Evolutionary conservation across 1,140 invertebrate genomes (phyloP).

Genomic region (Littorina saxatilis): DNA sequence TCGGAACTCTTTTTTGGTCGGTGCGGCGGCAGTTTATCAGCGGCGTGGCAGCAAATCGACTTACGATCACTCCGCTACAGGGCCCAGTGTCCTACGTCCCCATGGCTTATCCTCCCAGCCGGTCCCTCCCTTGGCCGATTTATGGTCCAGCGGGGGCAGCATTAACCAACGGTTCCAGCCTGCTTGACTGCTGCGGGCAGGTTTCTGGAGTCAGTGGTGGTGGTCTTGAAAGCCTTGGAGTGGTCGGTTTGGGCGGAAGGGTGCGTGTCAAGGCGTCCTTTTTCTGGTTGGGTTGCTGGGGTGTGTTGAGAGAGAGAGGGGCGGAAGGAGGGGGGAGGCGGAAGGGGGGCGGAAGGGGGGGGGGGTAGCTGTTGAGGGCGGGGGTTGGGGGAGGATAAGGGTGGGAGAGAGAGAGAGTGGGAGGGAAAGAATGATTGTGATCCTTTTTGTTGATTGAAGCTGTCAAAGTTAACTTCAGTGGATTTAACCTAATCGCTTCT

Average conservation of each 20-base stretch:
- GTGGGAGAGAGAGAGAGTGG: not conserved
- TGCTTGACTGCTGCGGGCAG: too few relatives aligned
- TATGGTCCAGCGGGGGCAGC: not conserved
- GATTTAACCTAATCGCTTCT: too few relatives aligned
- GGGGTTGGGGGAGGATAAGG: not conserved
- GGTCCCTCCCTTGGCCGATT: not conserved
- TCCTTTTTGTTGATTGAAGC: too few relatives aligned
- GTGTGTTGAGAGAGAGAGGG: not conserved
- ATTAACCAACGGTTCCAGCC: not conserved
- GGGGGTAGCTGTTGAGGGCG: not conserved
- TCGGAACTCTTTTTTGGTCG: not conserved
- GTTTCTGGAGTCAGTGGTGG: too few relatives aligned
- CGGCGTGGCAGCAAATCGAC: conserved; percentile 11
- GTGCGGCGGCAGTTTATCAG: conserved; percentile 10
- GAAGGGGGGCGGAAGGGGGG: not conserved
- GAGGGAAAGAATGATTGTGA: too few relatives aligned
- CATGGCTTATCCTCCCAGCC: not conserved
- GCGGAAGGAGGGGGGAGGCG: too few relatives aligned
- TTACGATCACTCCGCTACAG: not conserved
- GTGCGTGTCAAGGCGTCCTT: too few relatives aligned
- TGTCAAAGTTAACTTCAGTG: too few relatives aligned
- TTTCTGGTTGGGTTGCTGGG: too few relatives aligned
- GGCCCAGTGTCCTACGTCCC: not conserved
- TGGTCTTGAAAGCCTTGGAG: too few relatives aligned
- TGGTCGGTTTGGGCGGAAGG: too few relatives aligned